Evolutionary conservation across 30 jellyfish, hydroid and myxozoan species (phyloP), one percentile per base, ranked within the genome.

Genomic region (Hydra vulgaris): DNA sequence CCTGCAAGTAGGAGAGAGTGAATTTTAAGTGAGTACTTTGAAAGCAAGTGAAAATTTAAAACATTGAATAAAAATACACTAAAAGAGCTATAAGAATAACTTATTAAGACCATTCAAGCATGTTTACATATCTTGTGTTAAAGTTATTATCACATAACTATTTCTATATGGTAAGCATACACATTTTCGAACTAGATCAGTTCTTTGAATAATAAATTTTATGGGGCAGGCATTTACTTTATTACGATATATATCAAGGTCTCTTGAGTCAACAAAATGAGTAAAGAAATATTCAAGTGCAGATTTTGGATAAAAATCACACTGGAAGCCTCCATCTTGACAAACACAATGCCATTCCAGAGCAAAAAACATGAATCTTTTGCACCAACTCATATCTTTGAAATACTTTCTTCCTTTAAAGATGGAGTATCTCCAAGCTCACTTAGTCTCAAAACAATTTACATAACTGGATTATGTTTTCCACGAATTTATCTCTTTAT

Each of bases 401-500:
- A 40, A 40, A 40, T 40, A 40, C 61, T 40, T 40, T 40, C 61
- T 40, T 40, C 61, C 61, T 40, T 40, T 40, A 40, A 40, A 40
- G 61, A 3, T 40, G 61, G 61, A 40, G 61, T 40, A 12, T 40
- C 61, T 40, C 12, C 61, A 40, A 40, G 61, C 74, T 75, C 83
- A 0, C 72, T 25, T 25, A 75, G 66, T 54, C 83, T 26, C 25
- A 25, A 25, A 21, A 54, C 83, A 22, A 75, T 26, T 75, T 75
- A 71, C 20, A 70, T 70, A 20, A 26, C 71, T 22, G 83, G 83
- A 53, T 75, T 75, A 53, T 19, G 53, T 25, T 0, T 75, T 22
- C 71, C 56, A 22, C 83, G 69, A 15, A 75, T 70, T 17, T 23
- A 25, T 26, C 71, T 22, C 0, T 1, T 75, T 75, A 26, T 25